Base-by-base conservation (phyloP, 2,888 invertebrate genomes). In the Meganola albula region DNA sequence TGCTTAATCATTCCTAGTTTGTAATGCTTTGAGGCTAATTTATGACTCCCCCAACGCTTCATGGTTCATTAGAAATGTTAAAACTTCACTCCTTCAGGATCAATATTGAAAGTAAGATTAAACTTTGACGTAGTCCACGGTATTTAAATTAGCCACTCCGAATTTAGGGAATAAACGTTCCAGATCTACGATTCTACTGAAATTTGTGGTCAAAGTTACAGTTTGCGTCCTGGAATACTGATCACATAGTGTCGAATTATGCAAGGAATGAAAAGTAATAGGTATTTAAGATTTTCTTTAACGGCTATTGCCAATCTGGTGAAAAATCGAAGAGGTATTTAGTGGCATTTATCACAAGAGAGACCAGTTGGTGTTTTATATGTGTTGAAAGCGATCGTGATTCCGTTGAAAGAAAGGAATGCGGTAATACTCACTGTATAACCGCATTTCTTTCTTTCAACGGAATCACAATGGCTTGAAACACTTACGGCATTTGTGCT, bases 51-150 rank as follows among this genome's bases (percentile, higher is more conserved):
- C 61, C 56, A 51, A 50, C 47, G 48, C 49, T 61, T 57, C 60
- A 70, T 53, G 73, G 67, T 72, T 75, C 73, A 74, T 78, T 79
- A 74, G 64, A 60, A 65, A 69, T 69, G 69, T 67, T 70, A 74
- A 74, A 78, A 75, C 65, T 69, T 68, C 48, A 58, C 59, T 69
- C 64, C 63, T 63, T 51, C 54, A 52, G 58, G 69, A 73, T 71
- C 77, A 74, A 74, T 77, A 74, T 71, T 69, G 59, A 37, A 48
- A 62, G 54, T 58, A 53, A 63, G 67, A 69, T 72, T 72, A 64
- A 74, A 74, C 69, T 71, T 71, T 62, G 60, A 64, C 64, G 61
- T 48, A 43, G 51, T 45, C 57, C 47, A 44, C 48, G 54, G 49
- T 62, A 71, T 68, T 67, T 60, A 70, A 71, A 71, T 71, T 62